phyloP scores from a whole-genome alignment of 2,113 vertebrate genomes.

The Brachirus orientalis region DNA sequence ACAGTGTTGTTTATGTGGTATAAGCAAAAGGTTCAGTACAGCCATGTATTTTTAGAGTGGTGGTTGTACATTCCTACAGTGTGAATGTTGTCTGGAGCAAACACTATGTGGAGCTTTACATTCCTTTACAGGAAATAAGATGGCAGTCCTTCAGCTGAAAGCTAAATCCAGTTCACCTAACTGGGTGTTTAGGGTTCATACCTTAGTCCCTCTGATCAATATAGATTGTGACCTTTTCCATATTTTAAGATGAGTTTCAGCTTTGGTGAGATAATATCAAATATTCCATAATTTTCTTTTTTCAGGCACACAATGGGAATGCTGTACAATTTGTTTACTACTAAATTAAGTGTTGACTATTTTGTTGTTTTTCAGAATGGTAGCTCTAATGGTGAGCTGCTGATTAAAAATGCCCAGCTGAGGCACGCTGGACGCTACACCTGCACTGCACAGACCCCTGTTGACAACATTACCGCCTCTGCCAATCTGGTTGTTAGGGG shows the following conservation, averaged over 20 bases:
- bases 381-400: conserved; percentile 86
- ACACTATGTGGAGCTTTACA: background rate
- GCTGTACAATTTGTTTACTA: background rate
- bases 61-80: conserved; percentile 10
- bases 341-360: background rate
- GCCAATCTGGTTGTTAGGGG: conserved; percentile 95
- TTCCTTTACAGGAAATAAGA: conserved; percentile 2
- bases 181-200: conserved; percentile 8
- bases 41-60: conserved; percentile 15
- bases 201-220: background rate
- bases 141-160: background rate
- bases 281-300: background rate
- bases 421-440: conserved; percentile 91
- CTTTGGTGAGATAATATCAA: no score
- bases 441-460: conserved; percentile 93
- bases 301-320: background rate
- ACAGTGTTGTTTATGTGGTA: conserved; percentile 52
- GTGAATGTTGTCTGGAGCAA: conserved; percentile 1
- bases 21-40: conserved; percentile 31
- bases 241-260: no score
- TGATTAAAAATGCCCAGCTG: conserved; percentile 90
- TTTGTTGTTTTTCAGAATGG: conserved; percentile 82
- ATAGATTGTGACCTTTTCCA: background rate
- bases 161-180: conserved; percentile 9
- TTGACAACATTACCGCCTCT: conserved; percentile 91